phyloP scores from a whole-genome alignment of 1,140 invertebrate genomes.

The Dendrolimus kikuchii region DNA sequence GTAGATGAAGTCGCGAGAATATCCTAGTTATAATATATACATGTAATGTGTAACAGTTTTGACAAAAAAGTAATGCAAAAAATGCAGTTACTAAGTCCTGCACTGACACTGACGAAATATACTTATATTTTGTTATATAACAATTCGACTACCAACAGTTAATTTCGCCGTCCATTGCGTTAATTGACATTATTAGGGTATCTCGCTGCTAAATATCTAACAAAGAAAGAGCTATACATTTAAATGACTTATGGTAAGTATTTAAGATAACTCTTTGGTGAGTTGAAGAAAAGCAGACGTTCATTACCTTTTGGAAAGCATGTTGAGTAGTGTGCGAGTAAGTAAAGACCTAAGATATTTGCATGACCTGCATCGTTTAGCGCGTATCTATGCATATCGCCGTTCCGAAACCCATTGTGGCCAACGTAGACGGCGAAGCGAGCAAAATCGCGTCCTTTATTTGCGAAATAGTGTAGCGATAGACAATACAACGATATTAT shows the following conservation, averaged over 20 bases:
- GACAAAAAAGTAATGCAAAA: no score
- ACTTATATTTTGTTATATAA: no score
- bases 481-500: slow-evolving; percentile 16
- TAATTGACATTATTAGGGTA: no score
- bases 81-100: no score
- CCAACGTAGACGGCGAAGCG: slow-evolving; percentile 48
- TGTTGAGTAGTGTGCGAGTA: slow-evolving; percentile 30
- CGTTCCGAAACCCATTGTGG: slow-evolving; percentile 56
- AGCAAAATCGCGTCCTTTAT: slow-evolving; percentile 53
- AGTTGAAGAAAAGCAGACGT: slow-evolving; percentile 9
- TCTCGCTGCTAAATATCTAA: no score
- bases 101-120: no score
- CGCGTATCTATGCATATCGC: slow-evolving; percentile 61
- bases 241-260: neutral
- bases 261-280: neutral
- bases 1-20: no score
- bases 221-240: no score
- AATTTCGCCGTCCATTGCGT: no score
- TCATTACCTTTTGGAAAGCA: slow-evolving; percentile 24
- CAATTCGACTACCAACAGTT: no score
- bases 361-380: slow-evolving; percentile 41
- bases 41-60: no score
- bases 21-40: no score
- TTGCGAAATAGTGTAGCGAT: slow-evolving; percentile 38
- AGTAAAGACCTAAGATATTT: slow-evolving; percentile 27